Evolutionary conservation across 2,888 invertebrate genomes (phyloP), one percentile per base, ranked within the genome.

Genomic region (Athalia circularis): DNA sequence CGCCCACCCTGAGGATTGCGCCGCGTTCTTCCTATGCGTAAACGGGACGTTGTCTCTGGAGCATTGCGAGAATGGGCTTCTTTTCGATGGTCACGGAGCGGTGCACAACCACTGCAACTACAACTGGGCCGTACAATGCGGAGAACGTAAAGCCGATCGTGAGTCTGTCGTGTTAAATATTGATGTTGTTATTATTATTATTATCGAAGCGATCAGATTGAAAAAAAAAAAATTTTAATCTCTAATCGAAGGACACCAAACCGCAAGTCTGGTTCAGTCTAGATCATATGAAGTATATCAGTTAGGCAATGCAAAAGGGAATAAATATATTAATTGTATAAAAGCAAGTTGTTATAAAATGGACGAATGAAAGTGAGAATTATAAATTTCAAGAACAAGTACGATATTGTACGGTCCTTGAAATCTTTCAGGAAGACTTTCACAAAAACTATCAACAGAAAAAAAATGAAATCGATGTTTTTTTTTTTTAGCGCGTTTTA

Each of bases 31-130:
- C 92, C 93, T 97, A 59, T 98, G 98, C 90, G 96, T 95, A 81
- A 98, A 98, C 89, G 97, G 98, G 65, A 96, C 97, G 2, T 90
- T 97, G 87, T 97, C 96, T 2, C 94, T 96, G 83, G 98, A 98
- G 89, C 95, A 95, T 48, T 98, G 98, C 87, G 97, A 97, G 89
- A 98, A 98, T 87, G 98, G 98, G 4, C 92, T 98, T 50, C 92
- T 98, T 62, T 98, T 96, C 88, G 97, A 97, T 89, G 97, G 97
- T 79, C 96, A 96, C 87, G 97, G 97, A 1, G 94, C 94, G 29
- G 95, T 96, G 0, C 95, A 97, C 92, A 95, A 97, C 90, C 97
- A 97, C 91, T 98, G 98, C 93, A 97, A 97, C 92, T 98, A 97
- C 91, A 92, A 96, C 91, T 98, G 98, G 98, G 97, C 96, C 9